phyloP scores from a whole-genome alignment of 1,140 invertebrate species.

The Cherax quadricarinatus region DNA sequence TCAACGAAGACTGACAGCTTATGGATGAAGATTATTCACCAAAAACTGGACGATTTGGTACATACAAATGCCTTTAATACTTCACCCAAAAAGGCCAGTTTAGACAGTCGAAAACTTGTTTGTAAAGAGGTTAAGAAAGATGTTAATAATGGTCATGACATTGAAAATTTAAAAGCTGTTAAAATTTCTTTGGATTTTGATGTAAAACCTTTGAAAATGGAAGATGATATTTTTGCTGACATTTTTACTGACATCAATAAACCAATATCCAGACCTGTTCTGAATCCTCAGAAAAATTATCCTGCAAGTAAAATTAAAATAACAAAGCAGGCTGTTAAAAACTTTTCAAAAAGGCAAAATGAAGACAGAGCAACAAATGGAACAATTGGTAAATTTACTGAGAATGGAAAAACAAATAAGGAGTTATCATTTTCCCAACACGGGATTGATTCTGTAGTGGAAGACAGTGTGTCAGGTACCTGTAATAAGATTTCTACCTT shows the following conservation, averaged over 20 bases:
- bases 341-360: background rate
- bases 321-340: background rate
- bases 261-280: background rate
- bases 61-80: slow-evolving; percentile 59
- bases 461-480: background rate
- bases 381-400: background rate
- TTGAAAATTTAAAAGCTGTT: slow-evolving; percentile 46
- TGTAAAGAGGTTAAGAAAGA: slow-evolving; percentile 28
- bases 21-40: slow-evolving; percentile 72
- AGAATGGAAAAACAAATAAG: background rate
- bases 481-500: background rate
- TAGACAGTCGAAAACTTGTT: slow-evolving; percentile 55
- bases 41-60: slow-evolving; percentile 68
- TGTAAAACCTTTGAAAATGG: slow-evolving; percentile 74
- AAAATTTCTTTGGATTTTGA: slow-evolving; percentile 70
- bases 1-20: slow-evolving; percentile 67
- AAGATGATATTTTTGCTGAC: slow-evolving; percentile 85
- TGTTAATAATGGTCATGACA: background rate
- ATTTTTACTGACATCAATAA: slow-evolving; percentile 77
- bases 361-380: background rate
- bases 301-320: background rate
- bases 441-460: background rate
- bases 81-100: slow-evolving; percentile 54
- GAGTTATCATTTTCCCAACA: background rate
- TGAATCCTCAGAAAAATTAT: background rate